Percentiles rank a stretch among this genome's conserved stretches.
These are phyloP conservation scores for Helicoverpa assulta DNA, from an alignment of 2,888 invertebrate species.

Conservation along the genomic window DNA sequence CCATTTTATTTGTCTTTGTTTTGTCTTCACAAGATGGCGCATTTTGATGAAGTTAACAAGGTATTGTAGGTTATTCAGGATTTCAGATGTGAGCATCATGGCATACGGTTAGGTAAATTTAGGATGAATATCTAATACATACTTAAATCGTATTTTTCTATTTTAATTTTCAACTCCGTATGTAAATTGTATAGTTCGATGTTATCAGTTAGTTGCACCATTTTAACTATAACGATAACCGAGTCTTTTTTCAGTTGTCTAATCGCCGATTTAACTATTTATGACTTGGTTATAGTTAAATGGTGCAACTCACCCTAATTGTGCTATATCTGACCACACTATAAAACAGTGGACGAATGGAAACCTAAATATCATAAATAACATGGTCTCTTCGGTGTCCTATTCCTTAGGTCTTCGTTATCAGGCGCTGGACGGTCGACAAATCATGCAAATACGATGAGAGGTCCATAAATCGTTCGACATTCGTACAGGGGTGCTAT, in stretches of 20 bases:
- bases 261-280: too few relatives aligned
- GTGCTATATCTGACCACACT: too few relatives aligned
- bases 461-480: constrained; percentile 78
- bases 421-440: constrained; percentile 66
- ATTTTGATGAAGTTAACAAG: constrained; percentile 21
- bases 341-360: background rate
- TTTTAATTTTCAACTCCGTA: too few relatives aligned
- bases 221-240: too few relatives aligned
- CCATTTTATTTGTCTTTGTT: constrained; percentile 53
- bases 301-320: too few relatives aligned
- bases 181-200: too few relatives aligned
- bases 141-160: background rate
- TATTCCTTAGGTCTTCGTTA: constrained; percentile 63
- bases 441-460: constrained; percentile 74
- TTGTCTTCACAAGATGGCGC: constrained; percentile 42
- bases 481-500: constrained; percentile 74
- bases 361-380: constrained; percentile 53
- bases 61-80: background rate
- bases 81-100: too few relatives aligned
- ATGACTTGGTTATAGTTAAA: too few relatives aligned
- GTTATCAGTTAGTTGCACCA: too few relatives aligned
- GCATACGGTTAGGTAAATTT: too few relatives aligned
- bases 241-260: too few relatives aligned
- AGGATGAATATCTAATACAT: background rate
- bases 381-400: constrained; percentile 31